Percentiles rank a stretch among this genome's conserved stretches.
phyloP scores from a whole-genome alignment of 2,113 vertebrate species.

The Scalopus aquaticus region DNA sequence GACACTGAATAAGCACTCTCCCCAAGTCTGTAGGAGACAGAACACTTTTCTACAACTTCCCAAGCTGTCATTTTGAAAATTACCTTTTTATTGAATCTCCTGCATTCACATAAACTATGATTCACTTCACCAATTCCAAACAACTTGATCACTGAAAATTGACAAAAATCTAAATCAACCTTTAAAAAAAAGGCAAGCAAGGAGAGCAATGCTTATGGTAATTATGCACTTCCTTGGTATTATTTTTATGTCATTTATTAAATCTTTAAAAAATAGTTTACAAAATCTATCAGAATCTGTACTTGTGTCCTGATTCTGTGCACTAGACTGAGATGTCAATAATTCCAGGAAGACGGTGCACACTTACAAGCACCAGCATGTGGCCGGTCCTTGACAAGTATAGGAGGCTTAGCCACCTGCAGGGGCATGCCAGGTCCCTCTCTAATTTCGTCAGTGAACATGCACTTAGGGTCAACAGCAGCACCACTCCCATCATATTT shows the following conservation, averaged over 20 bases:
- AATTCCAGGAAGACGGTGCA: neutral
- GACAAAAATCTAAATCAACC: constrained; percentile 50
- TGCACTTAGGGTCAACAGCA: neutral
- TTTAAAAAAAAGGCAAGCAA: neutral
- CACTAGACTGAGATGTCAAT: neutral
- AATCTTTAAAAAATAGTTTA: constrained; percentile 40
- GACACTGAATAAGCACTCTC: neutral
- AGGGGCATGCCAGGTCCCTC: fast-evolving
- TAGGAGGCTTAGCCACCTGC: too few relatives aligned
- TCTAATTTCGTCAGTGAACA: neutral
- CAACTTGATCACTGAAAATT: neutral
- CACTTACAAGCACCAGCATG: neutral
- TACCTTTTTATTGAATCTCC: neutral
- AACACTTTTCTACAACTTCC: neutral
- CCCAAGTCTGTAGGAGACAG: neutral
- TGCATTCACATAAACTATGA: neutral
- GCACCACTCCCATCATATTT: fast-evolving
- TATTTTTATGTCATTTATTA: constrained; percentile 42
- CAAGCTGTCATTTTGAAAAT: neutral
- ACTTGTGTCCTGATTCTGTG: neutral
- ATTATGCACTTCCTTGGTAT: neutral
- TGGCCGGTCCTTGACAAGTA: fast-evolving
- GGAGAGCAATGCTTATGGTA: constrained; percentile 9
- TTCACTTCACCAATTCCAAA: constrained; percentile 41
- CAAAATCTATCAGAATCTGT: constrained; percentile 18